Evolutionary conservation across 1,140 invertebrate genomes (phyloP).

Genomic region (Drosophila navojoa): DNA sequence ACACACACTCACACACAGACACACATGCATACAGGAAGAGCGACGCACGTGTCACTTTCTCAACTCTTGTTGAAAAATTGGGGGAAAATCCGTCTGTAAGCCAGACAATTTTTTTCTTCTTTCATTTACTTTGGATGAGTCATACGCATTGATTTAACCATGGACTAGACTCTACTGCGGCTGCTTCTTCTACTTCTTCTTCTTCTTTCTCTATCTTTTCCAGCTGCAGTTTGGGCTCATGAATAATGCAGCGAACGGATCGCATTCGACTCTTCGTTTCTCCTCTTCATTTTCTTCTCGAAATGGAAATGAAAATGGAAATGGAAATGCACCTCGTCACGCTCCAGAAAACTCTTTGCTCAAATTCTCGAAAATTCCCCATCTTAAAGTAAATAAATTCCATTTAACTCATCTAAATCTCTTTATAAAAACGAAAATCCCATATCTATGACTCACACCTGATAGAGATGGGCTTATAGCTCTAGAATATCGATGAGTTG

Average conservation of each 20-base stretch:
- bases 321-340: constrained; percentile 69
- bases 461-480: no score
- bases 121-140: constrained; percentile 34
- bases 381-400: no score
- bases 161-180: no score
- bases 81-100: constrained; percentile 20
- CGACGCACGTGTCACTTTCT: constrained; percentile 69
- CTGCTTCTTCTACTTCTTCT: constrained; percentile 9
- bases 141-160: constrained; percentile 40
- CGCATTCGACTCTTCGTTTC: background rate
- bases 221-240: constrained; percentile 33
- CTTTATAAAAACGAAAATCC: background rate
- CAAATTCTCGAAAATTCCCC: no score
- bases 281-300: no score
- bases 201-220: constrained; percentile 6
- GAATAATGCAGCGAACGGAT: constrained; percentile 50
- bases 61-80: constrained; percentile 33
- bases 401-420: no score
- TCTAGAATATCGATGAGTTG: no score
- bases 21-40: no score
- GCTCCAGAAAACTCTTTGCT: constrained; percentile 37
- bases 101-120: constrained; percentile 11
- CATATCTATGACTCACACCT: background rate
- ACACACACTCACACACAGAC: background rate
- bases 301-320: constrained; percentile 51